These are phyloP conservation scores for Trinorchestia longiramus DNA, from an alignment of 1,140 invertebrate species.

Conservation along the genomic window DNA sequence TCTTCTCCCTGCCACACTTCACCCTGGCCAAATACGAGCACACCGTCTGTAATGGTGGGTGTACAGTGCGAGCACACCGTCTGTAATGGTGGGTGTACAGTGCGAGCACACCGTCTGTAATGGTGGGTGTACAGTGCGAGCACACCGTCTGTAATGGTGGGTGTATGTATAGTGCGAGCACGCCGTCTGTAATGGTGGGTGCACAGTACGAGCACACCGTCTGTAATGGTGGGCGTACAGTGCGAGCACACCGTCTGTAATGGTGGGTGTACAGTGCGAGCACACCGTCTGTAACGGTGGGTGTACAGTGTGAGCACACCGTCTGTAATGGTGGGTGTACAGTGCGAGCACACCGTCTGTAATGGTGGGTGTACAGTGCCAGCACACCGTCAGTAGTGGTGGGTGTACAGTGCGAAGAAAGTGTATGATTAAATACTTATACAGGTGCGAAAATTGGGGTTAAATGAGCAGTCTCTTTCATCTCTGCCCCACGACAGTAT, in stretches of 20 bases:
- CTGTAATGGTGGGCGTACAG: constrained; percentile 53
- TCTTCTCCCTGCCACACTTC: constrained; percentile 65
- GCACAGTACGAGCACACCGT: background rate
- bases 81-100: constrained; percentile 60
- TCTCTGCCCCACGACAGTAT: no score
- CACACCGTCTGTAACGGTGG: background rate
- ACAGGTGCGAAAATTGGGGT: no score
- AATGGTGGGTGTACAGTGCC: background rate
- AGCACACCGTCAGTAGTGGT: background rate
- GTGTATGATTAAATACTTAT: no score
- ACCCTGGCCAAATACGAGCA: constrained; percentile 64
- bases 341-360: background rate
- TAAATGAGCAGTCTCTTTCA: no score
- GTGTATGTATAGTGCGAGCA: background rate
- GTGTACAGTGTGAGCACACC: background rate
- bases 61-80: background rate
- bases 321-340: background rate
- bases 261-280: background rate
- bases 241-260: constrained; percentile 60
- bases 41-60: constrained; percentile 62
- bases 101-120: constrained; percentile 40
- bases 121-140: constrained; percentile 60
- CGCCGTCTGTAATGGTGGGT: constrained; percentile 54
- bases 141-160: constrained; percentile 63
- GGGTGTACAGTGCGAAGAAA: background rate